Evolutionary conservation across 2,888 invertebrate genomes (phyloP), one percentile per base, ranked within the genome.

Genomic region (Brenthis daphne): DNA sequence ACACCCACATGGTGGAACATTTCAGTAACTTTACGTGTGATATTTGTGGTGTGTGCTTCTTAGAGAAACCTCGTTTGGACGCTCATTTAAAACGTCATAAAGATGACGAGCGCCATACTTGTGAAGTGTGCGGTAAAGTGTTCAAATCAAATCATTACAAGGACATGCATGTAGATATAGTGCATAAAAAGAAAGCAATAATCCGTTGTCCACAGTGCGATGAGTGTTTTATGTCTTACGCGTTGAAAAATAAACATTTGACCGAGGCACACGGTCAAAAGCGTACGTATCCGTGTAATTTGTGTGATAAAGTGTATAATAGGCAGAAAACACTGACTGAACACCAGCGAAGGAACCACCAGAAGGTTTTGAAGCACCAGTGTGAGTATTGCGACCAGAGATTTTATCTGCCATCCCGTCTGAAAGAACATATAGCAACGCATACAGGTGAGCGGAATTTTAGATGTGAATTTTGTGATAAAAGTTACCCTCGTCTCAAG

Each of bases 401-500:
- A 5, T 94, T 94, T 65, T 93, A 92, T 55, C 74, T 91, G 0
- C 93, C 93, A 0, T 89, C 90, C 0, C 73, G 89, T 1, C 78
- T 93, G 65, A 89, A 89, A 47, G 88, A 94, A 12, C 94, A 94
- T 64, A 93, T 93, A 85, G 90, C 92, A 0, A 89, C 90, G 0
- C 94, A 94, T 67, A 94, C 94, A 0, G 91, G 93, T 0, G 94
- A 94, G 54, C 88, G 93, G 73, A 91, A 93, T n/a, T 94, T 93
- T 73, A 81, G 93, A 3, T 95, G 95, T 76, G 92, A 93, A 43
- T 88, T 93, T 55, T 95, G 95, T 77, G 94, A 94, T 3, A 95
- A 94, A 73, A 92, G 92, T 20, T 95, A 95, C 77, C 94, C 94
- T 0, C 87, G 94, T 64, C 82, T 94, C 6, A 94, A 94, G 51